Conservation (phyloP, 2,797 vertebrate species). For the Carcharodon carcharias region DNA sequence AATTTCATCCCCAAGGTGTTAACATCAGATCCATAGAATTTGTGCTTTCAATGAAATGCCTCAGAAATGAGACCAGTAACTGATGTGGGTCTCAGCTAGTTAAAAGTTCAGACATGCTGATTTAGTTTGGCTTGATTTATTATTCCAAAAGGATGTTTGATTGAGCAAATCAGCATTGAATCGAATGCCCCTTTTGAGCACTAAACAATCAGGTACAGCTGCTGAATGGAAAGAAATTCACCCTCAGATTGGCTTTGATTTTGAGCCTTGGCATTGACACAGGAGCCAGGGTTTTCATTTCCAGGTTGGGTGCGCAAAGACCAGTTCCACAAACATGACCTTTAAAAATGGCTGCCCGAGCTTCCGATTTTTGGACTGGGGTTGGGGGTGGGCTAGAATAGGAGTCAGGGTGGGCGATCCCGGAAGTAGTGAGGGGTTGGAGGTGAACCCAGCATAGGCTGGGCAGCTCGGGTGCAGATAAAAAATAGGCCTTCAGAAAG, state of each 20-base stretch:
- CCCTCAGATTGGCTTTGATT: background rate
- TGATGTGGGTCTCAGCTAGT: background rate
- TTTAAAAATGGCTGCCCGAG: too few species aligned
- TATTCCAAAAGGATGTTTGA: background rate
- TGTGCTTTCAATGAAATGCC: background rate
- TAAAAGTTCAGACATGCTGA: background rate
- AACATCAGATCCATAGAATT: background rate
- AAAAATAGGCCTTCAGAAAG: too few species aligned
- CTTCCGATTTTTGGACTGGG: too few species aligned
- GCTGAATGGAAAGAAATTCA: background rate
- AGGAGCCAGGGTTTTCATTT: too few species aligned
- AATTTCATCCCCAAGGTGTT: background rate
- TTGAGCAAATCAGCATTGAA: conserved; percentile 4
- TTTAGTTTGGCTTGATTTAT: background rate
- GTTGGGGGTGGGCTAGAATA: too few species aligned
- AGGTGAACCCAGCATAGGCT: too few species aligned
- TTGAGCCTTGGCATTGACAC: background rate
- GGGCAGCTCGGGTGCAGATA: too few species aligned
- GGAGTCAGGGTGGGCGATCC: too few species aligned
- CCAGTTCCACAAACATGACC: too few species aligned
- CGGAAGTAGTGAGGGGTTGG: too few species aligned
- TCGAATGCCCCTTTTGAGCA: background rate
- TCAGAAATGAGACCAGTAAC: background rate
- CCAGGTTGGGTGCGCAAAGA: too few species aligned
- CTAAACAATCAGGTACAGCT: background rate